phyloP scores from a whole-genome alignment of 1,140 invertebrate species.

The Papilio machaon region DNA sequence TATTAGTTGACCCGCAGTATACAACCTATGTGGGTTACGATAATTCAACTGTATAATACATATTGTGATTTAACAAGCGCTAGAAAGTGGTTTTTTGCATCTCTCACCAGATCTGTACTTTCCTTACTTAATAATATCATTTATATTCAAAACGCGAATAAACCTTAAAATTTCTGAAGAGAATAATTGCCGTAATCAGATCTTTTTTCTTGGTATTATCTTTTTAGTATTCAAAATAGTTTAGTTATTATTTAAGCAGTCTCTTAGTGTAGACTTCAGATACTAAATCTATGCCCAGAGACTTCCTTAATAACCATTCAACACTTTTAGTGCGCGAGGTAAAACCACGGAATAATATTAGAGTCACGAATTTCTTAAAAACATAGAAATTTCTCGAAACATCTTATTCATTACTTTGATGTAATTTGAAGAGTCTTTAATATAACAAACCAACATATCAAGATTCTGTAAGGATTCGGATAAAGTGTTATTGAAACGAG shows the following conservation, averaged over 20 bases:
- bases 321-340: neutral
- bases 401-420: neutral
- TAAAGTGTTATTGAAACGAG: conserved; percentile 17
- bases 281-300: too few relatives aligned
- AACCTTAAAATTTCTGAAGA: conserved; percentile 10
- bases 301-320: neutral
- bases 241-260: too few relatives aligned
- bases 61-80: neutral
- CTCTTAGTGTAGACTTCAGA: too few relatives aligned
- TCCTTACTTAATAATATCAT: neutral
- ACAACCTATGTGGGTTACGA: neutral
- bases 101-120: neutral
- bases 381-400: neutral
- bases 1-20: conserved; percentile 6
- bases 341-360: neutral
- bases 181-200: neutral
- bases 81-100: conserved; percentile 25
- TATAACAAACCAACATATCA: neutral
- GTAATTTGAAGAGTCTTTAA: conserved; percentile 4
- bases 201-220: too few relatives aligned
- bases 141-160: conserved; percentile 25
- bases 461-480: neutral
- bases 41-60: neutral
- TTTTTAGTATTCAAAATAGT: too few relatives aligned
- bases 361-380: neutral